Base-by-base conservation (phyloP, 2,113 vertebrate genomes). In the Nematolebias whitei region DNA sequence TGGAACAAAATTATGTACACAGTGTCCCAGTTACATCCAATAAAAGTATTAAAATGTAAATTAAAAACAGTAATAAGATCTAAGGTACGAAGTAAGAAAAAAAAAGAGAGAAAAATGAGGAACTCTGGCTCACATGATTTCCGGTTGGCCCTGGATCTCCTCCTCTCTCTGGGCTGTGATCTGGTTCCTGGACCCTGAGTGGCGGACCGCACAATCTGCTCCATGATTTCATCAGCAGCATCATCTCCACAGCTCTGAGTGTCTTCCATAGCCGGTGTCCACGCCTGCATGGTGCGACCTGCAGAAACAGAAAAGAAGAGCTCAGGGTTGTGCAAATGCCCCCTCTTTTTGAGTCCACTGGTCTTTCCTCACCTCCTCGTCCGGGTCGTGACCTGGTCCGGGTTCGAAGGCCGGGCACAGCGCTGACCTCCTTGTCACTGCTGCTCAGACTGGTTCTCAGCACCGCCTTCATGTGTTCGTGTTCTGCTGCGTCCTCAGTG, bases 161-260 rank as follows among this genome's bases (percentile, higher is more conserved):
- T 96, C 70, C 97, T 93, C 84, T 98, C 97, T 52, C 95, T 89
- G 8, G 95, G 96, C 79, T 96, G 94, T 0, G 91, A 87, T 84
- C 96, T 92, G 84, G 95, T 94, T 84, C 94, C 94, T 67, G 96
- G 95, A 88, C 94, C 93, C 89, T 98, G 97, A 35, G 95, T 99
- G 83, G 96, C 97, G 0, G 97, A 98, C 78, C 95, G 95, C 22
- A 99, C 96, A 1, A 99, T 98, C n/a, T 94, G 94, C 81, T 99
- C 96, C 97, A 99, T 99, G 86, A 99, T 98, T 83, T 98, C 97
- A 19, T 98, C 97, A 0, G 97, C 96, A 0, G 94, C 92, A 0
- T 96, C 95, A 0, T 97, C 96, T 0, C 94, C 93, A 14, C 90
- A 87, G 0, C 87, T 90, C 0, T 92, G 92, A 0, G 92, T 80